Evolutionary conservation across 2,113 vertebrate genomes (phyloP).

Genomic region (Australoheros scitulus): DNA sequence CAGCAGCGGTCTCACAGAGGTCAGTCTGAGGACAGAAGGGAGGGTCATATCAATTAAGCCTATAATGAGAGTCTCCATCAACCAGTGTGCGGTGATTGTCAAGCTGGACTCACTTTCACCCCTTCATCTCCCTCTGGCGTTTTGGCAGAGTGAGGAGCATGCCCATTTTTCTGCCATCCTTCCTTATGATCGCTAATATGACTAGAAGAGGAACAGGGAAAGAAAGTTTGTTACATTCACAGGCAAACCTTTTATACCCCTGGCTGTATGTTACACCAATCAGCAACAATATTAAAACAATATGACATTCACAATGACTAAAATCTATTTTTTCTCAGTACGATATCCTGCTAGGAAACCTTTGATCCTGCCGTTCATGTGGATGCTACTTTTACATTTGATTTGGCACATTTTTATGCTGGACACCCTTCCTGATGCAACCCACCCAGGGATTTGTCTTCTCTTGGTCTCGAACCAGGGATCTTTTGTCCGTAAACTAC

Average conservation of each 20-base stretch:
- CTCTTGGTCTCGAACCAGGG: no score
- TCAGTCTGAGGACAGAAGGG: conserved; percentile 77
- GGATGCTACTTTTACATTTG: neutral
- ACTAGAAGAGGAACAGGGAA: conserved; percentile 63
- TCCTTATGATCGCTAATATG: conserved; percentile 89
- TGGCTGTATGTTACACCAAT: neutral
- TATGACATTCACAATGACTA: neutral
- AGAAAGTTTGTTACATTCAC: neutral
- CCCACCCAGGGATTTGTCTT: no score
- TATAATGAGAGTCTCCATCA: neutral
- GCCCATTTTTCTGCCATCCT: conserved; percentile 87
- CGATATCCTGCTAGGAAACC: neutral
- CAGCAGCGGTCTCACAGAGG: conserved; percentile 82
- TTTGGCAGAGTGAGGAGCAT: conserved; percentile 80
- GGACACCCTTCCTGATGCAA: no score
- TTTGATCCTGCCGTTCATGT: neutral
- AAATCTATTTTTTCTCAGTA: neutral
- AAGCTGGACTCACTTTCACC: conserved; percentile 82
- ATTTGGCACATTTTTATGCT: no score
- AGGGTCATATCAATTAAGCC: neutral
- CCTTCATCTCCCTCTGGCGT: conserved; percentile 79
- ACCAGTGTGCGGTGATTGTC: neutral
- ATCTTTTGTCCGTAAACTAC: no score
- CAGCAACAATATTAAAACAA: neutral
- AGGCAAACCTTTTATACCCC: neutral